Percentiles rank a stretch among this genome's conserved stretches.
These are phyloP conservation scores for Diorhabda carinulata DNA, from an alignment of 1,140 invertebrate genomes.

Conservation along the genomic window DNA sequence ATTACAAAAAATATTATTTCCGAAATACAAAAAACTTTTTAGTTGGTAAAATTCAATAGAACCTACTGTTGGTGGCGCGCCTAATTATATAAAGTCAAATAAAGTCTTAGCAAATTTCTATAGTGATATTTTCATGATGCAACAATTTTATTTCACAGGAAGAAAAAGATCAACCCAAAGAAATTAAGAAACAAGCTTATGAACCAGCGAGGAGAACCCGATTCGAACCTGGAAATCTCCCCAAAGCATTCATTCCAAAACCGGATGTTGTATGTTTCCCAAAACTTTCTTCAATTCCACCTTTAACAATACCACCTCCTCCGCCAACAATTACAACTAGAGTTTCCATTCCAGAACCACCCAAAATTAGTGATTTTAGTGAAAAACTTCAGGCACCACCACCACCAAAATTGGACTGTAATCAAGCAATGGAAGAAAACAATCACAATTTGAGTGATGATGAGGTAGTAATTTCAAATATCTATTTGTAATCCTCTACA, in stretches of 20 bases:
- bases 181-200: conserved; percentile 45
- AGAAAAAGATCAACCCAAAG: conserved; percentile 37
- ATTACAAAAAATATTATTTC: too few relatives aligned
- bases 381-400: conserved; percentile 21
- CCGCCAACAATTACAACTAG: conserved; percentile 31
- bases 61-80: too few relatives aligned
- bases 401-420: conserved; percentile 19
- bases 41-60: too few relatives aligned
- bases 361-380: conserved; percentile 25
- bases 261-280: conserved; percentile 56
- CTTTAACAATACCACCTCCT: conserved; percentile 44
- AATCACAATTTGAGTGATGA: conserved; percentile 20
- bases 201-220: conserved; percentile 41
- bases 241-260: conserved; percentile 44
- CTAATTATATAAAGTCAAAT: too few relatives aligned
- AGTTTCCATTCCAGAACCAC: conserved; percentile 25
- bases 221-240: conserved; percentile 44
- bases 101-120: too few relatives aligned
- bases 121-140: too few relatives aligned
- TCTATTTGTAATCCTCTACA: too few relatives aligned
- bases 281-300: conserved; percentile 52
- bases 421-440: not conserved
- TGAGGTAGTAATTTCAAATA: conserved; percentile 25
- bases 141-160: conserved; percentile 11
- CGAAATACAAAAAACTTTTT: too few relatives aligned